Conservation (phyloP, 2,888 invertebrate species). For the Morpho deidamia region DNA sequence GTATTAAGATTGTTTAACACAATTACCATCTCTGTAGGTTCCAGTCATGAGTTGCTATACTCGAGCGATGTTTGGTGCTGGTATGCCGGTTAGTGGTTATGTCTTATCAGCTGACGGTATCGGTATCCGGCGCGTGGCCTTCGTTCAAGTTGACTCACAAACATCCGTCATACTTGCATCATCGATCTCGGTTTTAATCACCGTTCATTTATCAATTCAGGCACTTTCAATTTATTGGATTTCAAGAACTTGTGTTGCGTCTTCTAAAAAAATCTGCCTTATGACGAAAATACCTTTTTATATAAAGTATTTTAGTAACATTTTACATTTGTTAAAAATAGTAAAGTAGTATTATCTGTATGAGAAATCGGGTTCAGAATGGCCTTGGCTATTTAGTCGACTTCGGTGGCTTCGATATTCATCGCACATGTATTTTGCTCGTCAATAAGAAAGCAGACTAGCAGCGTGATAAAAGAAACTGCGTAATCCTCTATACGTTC, state of each 20-base stretch:
- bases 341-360: no score
- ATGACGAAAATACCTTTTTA: no score
- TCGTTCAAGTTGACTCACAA: slow-evolving; percentile 28
- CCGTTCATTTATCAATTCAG: slow-evolving; percentile 2
- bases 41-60: background rate
- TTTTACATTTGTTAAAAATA: no score
- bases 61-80: background rate
- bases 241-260: background rate
- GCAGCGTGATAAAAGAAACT: no score
- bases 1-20: background rate
- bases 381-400: no score
- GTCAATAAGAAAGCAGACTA: no score
- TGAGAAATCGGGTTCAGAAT: no score
- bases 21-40: background rate
- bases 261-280: no score
- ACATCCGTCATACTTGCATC: slow-evolving; percentile 30
- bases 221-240: background rate
- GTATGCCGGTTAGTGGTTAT: slow-evolving; percentile 30
- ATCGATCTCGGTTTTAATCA: slow-evolving; percentile 23
- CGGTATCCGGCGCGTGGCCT: slow-evolving; percentile 30
- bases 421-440: no score
- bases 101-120: slow-evolving; percentile 29
- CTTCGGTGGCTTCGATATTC: no score
- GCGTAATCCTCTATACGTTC: no score
- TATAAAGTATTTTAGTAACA: no score